Percentiles rank a stretch among this genome's conserved stretches.
These are phyloP conservation scores for Popillia japonica DNA, from an alignment of 1,140 invertebrate genomes.

Conservation along the genomic window DNA sequence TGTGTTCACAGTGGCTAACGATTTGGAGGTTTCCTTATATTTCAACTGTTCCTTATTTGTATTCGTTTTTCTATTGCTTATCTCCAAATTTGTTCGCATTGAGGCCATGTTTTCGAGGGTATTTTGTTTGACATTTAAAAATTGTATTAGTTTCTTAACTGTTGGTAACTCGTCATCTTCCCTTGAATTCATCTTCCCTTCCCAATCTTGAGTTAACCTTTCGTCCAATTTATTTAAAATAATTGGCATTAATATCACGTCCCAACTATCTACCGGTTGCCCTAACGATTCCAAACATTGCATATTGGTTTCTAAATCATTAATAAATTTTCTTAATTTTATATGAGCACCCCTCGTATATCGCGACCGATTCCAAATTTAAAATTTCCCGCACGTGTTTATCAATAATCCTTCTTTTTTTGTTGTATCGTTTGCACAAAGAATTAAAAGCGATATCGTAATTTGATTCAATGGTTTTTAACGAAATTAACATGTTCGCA, in stretches of 20 bases:
- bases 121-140: constrained; percentile 42
- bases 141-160: constrained; percentile 41
- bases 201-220: constrained; percentile 44
- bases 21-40: constrained; percentile 24
- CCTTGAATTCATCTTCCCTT: too few species aligned
- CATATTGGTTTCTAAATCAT: constrained; percentile 42
- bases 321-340: constrained; percentile 43
- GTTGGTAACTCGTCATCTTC: constrained; percentile 35
- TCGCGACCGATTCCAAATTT: constrained; percentile 37
- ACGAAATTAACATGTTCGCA: not conserved
- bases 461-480: constrained; percentile 40
- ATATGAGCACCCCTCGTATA: constrained; percentile 15
- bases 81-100: not conserved
- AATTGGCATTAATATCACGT: constrained; percentile 45
- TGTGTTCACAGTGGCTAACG: not conserved
- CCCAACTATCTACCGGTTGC: constrained; percentile 43
- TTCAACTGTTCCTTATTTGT: not conserved
- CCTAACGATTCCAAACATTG: constrained; percentile 43
- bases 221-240: constrained; percentile 44
- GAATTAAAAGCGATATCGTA: constrained; percentile 43
- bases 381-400: constrained; percentile 42
- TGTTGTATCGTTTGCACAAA: constrained; percentile 42
- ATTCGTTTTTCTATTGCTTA: not conserved
- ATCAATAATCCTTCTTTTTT: constrained; percentile 42
- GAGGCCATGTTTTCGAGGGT: constrained; percentile 25